phyloP scores from a whole-genome alignment of 1,140 invertebrate species.

The Drosophila lini region DNA sequence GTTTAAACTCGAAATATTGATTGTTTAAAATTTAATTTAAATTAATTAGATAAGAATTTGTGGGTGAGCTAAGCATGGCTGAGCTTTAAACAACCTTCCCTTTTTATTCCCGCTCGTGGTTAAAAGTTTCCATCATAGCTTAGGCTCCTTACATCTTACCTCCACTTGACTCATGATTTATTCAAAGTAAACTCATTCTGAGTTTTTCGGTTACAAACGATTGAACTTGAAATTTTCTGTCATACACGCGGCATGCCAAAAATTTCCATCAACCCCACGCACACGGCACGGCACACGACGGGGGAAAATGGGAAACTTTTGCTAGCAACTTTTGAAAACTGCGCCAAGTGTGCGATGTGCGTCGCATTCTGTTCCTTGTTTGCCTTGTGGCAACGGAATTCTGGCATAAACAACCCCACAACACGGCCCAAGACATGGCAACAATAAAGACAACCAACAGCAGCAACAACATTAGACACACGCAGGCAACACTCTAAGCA shows the following conservation, averaged over 20 bases:
- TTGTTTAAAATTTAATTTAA: too few relatives aligned
- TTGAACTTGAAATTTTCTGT: conserved; percentile 69
- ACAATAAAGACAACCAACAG: conserved; percentile 16
- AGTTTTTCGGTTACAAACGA: conserved; percentile 60
- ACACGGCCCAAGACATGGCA: conserved; percentile 20
- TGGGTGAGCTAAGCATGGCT: background rate
- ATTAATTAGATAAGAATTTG: background rate
- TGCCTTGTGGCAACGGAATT: conserved; percentile 42
- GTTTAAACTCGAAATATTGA: background rate
- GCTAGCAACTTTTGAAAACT: conserved; percentile 59
- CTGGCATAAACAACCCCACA: conserved; percentile 61
- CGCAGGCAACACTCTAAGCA: conserved; percentile 37
- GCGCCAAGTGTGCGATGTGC: conserved; percentile 57
- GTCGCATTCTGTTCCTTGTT: conserved; percentile 24
- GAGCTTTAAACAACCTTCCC: background rate
- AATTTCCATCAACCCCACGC: conserved; percentile 12
- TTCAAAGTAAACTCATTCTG: conserved; percentile 75
- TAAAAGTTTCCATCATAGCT: conserved; percentile 49
- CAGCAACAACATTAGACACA: conserved; percentile 27
- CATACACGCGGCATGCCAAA: conserved; percentile 43
- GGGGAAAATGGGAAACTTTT: conserved; percentile 45
- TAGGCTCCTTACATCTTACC: background rate
- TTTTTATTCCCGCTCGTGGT: conserved; percentile 1
- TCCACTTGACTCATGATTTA: conserved; percentile 66
- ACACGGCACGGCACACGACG: background rate